A percentile compares a stretch with the other conserved stretches of the same genome.
Evolutionary conservation across 2,113 vertebrate genomes (phyloP).

Genomic region (Macrotis lagotis): DNA sequence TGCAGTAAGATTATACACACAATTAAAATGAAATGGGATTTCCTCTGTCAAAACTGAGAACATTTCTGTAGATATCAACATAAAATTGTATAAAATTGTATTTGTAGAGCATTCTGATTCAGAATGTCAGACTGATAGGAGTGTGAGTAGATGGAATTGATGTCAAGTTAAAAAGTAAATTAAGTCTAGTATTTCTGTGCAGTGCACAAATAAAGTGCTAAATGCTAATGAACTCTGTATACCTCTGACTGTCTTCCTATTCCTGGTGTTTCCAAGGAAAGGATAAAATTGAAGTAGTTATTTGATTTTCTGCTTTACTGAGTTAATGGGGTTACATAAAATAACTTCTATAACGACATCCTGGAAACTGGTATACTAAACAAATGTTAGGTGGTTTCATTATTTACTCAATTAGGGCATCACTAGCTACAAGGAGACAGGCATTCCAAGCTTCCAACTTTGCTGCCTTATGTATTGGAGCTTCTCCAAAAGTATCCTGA

Average conservation of each 20-base stretch:
- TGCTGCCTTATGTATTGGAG: conserved; percentile 87
- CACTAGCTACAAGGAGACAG: conserved; percentile 85
- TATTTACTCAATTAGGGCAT: conserved; percentile 86
- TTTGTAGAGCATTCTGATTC: neutral
- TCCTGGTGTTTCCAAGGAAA: conserved; percentile 19
- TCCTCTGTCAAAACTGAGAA: conserved; percentile 18
- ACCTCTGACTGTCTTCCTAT: neutral
- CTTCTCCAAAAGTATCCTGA: conserved; percentile 86
- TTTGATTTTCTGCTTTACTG: neutral
- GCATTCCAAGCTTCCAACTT: conserved; percentile 86
- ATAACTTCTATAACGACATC: neutral
- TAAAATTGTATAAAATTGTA: neutral
- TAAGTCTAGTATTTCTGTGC: neutral
- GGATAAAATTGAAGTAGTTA: conserved; percentile 8
- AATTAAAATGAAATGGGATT: neutral
- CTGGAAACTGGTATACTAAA: neutral
- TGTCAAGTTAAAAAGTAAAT: conserved; percentile 13
- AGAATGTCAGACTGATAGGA: neutral
- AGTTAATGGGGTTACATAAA: neutral
- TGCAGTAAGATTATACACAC: neutral
- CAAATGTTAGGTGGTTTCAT: neutral
- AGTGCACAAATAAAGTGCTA: neutral
- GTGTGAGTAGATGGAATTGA: neutral
- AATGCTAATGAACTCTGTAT: neutral
- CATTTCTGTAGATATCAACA: neutral